phyloP scores from a whole-genome alignment of 1,140 invertebrate genomes.

The Cyclina sinensis region DNA sequence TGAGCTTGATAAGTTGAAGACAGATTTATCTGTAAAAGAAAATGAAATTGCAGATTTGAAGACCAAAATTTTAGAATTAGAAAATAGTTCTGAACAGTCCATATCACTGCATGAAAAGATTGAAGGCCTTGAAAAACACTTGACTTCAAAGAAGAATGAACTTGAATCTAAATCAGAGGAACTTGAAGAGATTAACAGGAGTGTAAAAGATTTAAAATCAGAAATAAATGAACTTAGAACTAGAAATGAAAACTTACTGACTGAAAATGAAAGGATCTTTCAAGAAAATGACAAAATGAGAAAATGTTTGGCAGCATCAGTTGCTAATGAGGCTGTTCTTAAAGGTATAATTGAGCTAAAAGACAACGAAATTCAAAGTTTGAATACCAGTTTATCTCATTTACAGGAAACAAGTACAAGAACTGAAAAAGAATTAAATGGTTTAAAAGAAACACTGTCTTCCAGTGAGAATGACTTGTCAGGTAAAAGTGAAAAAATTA shows the following conservation, averaged over 20 bases:
- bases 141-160: not conserved
- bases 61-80: not conserved
- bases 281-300: constrained; percentile 9
- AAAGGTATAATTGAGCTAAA: constrained; percentile 19
- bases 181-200: not conserved
- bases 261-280: not conserved
- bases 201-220: constrained; percentile 37
- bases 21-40: constrained; percentile 7
- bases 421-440: not conserved
- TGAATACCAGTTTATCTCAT: not conserved
- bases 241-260: constrained; percentile 30
- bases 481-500: not conserved
- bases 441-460: not conserved
- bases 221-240: constrained; percentile 51
- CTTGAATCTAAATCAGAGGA: not conserved
- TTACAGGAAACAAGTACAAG: not conserved
- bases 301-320: not conserved
- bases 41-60: constrained; percentile 25
- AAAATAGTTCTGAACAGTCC: constrained; percentile 25
- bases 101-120: not conserved
- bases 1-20: not conserved
- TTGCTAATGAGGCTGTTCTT: constrained; percentile 1
- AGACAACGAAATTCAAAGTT: constrained; percentile 16
- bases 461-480: not conserved
- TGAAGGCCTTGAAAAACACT: not conserved